Base-by-base conservation (phyloP, 2,113 vertebrate genomes). In the Phrynocephalus versicolor region DNA sequence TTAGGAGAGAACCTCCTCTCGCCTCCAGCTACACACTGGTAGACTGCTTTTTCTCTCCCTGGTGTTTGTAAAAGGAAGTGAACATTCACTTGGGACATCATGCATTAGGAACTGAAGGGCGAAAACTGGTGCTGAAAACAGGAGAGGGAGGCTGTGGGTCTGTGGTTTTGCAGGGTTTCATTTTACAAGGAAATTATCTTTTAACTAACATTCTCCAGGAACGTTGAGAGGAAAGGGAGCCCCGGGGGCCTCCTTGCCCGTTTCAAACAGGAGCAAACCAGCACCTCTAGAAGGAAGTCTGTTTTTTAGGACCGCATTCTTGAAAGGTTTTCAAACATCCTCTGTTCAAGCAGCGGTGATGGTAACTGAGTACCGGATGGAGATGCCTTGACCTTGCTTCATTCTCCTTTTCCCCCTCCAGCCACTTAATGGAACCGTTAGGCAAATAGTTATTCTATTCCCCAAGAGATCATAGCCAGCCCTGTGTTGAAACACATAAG, bases 31-130 rank as follows among this genome's bases (percentile, higher is more conserved):
- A 23, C n/a, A 23, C 10, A 30, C 27, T 85, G 60, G 51, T 71
- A 35, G 75, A 71, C 57, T 41, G 35, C n/a, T 71, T 69, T 85
- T 33, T 21, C 45, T 10, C 51, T n/a, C 19, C 25, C 39, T 72
- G 45, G 83, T 79, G 79, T 79, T 79, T 78, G 70, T 45, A n/a
- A 62, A 51, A 71, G 65, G 65, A 85, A 79, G 65, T 60, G 19
- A 15, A 23, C 5, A 51, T 51, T 51, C 39, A 23, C 64, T 3
- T 6, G 76, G 55, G 84, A 62, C 14, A 71, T 33, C n/a, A 41
- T 23, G 21, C 14, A 72, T 55, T 85, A 79, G 67, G 62, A 45
- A 62, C 45, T 60, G 39, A 55, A 62, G 35, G 67, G 18, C 67
- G 62, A 45, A 72, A 85, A 60, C 35, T 60, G 76, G 55, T 35